These are phyloP conservation scores for Drosophila paramelanica DNA, from an alignment of 2,888 invertebrate species.

Conservation along the genomic window DNA sequence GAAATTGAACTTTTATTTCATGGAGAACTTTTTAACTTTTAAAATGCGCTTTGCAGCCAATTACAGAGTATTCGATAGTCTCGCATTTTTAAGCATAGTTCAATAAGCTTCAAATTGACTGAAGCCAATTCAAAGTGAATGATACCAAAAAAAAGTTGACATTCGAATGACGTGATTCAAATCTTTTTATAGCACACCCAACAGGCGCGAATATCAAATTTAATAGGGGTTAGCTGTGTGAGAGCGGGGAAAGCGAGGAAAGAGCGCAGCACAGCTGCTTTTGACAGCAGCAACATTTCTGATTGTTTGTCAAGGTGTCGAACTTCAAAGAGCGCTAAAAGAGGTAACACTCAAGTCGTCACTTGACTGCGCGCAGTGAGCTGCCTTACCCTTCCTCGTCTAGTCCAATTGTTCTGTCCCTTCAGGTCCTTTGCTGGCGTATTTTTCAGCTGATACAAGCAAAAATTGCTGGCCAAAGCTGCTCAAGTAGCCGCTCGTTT, in stretches of 20 bases:
- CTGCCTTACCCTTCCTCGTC: too few species aligned
- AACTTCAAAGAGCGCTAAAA: conserved; percentile 21
- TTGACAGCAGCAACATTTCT: conserved; percentile 57
- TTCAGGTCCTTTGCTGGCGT: conserved; percentile 30
- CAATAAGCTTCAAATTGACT: conserved; percentile 15
- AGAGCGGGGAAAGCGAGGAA: neutral
- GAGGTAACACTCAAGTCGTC: conserved; percentile 29
- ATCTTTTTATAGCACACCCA: conserved; percentile 22
- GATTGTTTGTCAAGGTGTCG: conserved; percentile 33
- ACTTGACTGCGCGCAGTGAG: conserved; percentile 12
- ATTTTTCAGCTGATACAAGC: conserved; percentile 51
- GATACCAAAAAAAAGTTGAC: conserved; percentile 43
- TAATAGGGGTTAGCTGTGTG: neutral
- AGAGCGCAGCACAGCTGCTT: conserved; percentile 55
- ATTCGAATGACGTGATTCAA: conserved; percentile 46
- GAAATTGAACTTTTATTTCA: too few species aligned
- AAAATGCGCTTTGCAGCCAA: neutral
- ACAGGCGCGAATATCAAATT: conserved; percentile 27
- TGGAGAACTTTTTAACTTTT: too few species aligned
- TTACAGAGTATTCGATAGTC: conserved; percentile 7
- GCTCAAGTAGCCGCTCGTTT: conserved; percentile 26
- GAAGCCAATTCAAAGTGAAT: conserved; percentile 44
- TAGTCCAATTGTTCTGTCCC: conserved; percentile 7
- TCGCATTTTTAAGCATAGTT: neutral
- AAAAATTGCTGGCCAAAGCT: conserved; percentile 35